Percentiles rank a stretch among this genome's conserved stretches.
Evolutionary conservation across 1,140 invertebrate genomes (phyloP).

Genomic region (Drosophila kanapiae): DNA sequence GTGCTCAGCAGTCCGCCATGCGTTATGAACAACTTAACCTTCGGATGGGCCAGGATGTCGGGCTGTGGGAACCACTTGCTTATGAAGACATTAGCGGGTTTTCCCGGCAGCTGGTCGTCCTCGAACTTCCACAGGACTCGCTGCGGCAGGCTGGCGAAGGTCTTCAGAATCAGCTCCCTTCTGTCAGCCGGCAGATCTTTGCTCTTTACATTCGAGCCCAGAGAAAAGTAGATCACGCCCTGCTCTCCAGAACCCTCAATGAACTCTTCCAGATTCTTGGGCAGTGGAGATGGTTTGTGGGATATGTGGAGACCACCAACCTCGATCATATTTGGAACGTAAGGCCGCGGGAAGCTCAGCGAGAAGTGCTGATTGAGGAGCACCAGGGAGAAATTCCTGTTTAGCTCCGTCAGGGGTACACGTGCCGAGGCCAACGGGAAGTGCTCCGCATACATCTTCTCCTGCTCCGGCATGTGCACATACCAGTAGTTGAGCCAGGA

Average conservation of each 20-base stretch:
- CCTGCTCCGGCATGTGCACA: conserved; percentile 63
- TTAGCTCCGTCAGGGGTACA: conserved; percentile 54
- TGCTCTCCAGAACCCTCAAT: conserved; percentile 86
- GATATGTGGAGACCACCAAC: conserved; percentile 87
- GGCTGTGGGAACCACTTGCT: conserved; percentile 90
- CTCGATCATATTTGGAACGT: conserved; percentile 87
- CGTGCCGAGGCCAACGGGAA: conserved; percentile 84
- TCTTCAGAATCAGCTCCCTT: conserved; percentile 86
- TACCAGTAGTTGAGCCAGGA: conserved; percentile 56
- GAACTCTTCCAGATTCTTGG: conserved; percentile 86
- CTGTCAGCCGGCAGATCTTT: conserved; percentile 86
- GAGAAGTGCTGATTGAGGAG: conserved; percentile 87
- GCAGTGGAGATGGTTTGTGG: conserved; percentile 78
- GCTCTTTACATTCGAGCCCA: conserved; percentile 88
- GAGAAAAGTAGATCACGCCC: conserved; percentile 88
- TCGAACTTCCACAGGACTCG: conserved; percentile 90
- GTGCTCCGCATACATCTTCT: conserved; percentile 72
- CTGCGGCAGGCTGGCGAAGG: conserved; percentile 87
- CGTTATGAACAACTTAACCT: conserved; percentile 90
- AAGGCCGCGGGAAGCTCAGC: conserved; percentile 85
- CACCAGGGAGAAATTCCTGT: conserved; percentile 86
- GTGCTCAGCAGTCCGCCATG: conserved; percentile 91
- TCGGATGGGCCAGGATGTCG: conserved; percentile 88
- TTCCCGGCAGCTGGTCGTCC: conserved; percentile 86
- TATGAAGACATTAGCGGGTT: conserved; percentile 88